phyloP scores from a whole-genome alignment of 2,113 vertebrate genomes.

The Puma concolor region DNA sequence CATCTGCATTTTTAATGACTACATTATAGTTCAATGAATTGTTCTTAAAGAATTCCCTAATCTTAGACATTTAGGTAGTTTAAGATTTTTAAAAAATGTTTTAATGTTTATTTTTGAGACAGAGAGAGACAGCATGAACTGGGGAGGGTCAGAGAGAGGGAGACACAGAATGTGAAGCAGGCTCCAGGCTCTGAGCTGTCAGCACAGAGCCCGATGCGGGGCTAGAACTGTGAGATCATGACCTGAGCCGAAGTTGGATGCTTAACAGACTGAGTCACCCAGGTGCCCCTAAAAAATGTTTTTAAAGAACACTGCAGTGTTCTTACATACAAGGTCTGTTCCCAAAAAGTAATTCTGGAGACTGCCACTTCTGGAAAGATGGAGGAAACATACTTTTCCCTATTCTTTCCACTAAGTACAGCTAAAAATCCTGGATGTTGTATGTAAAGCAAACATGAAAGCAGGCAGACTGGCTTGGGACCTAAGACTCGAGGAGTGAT shows the following conservation, averaged over 20 bases:
- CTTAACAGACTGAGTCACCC: background rate
- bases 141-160: background rate
- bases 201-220: too few species aligned
- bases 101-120: too few species aligned
- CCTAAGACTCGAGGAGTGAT: too few species aligned
- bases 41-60: background rate
- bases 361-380: background rate
- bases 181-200: too few species aligned
- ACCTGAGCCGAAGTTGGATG: background rate
- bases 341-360: background rate
- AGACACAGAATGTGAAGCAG: background rate
- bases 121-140: too few species aligned
- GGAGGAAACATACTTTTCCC: background rate
- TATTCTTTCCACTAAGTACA: background rate
- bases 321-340: background rate
- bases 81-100: background rate
- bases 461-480: too few species aligned
- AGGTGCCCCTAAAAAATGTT: background rate
- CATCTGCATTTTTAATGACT: background rate
- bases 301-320: background rate
- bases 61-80: background rate
- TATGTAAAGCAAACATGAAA: too few species aligned
- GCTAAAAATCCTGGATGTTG: too few species aligned
- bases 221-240: too few species aligned
- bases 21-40: background rate